A percentile compares a stretch with the other conserved stretches of the same genome.
Conservation (phyloP, 2,888 invertebrate genomes). For the Drosophila falleni region DNA sequence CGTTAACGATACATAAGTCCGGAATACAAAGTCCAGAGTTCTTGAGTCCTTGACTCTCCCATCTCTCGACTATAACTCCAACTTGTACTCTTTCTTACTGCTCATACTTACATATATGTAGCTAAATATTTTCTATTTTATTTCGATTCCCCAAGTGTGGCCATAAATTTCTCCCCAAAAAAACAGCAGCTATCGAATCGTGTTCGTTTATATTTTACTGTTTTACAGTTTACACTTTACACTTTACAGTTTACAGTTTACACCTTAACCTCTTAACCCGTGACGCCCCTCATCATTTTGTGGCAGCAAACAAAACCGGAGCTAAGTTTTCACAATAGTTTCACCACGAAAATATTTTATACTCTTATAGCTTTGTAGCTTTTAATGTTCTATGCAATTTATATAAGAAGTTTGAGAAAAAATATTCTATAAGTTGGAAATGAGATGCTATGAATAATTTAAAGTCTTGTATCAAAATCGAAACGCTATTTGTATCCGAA, state of each 20-base stretch:
- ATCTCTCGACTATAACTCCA: not conserved
- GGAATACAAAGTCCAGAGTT: conserved; percentile 13
- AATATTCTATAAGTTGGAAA: not conserved
- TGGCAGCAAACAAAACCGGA: not conserved
- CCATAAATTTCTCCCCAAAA: conserved; percentile 62
- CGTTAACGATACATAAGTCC: conserved; percentile 47
- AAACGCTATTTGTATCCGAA: no score
- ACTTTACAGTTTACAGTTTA: conserved; percentile 13
- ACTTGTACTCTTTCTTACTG: not conserved
- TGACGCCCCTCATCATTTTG: conserved; percentile 12
- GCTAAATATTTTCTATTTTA: conserved; percentile 73
- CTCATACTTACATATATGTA: not conserved
- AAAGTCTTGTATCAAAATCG: no score
- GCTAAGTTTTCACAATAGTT: not conserved
- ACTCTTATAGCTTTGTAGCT: not conserved
- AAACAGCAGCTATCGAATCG: conserved; percentile 37
- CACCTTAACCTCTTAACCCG: conserved; percentile 20
- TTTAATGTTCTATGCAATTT: not conserved
- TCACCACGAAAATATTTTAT: not conserved
- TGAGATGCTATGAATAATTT: not conserved
- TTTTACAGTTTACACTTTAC: conserved; percentile 10
- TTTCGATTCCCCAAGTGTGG: conserved; percentile 63
- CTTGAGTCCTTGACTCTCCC: conserved; percentile 7
- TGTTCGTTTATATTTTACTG: conserved; percentile 3
- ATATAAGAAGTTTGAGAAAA: not conserved